Percentiles rank a stretch among this genome's conserved stretches.
Evolutionary conservation across 2,888 invertebrate species (phyloP).

Genomic region (Ptychoptera contaminata): DNA sequence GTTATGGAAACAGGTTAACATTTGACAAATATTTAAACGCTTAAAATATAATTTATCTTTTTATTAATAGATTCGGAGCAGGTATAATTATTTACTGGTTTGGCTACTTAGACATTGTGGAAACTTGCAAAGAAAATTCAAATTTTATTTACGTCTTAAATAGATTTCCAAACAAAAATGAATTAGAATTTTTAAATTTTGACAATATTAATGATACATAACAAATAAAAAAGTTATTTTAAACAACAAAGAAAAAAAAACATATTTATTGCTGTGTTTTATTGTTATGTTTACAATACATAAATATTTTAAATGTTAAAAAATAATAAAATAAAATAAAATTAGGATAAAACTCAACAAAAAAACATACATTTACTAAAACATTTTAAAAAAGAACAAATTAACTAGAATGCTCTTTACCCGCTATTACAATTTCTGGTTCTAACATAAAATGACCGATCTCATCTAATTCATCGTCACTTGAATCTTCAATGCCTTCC

Average conservation of each 20-base stretch:
- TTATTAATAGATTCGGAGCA: slow-evolving; percentile 56
- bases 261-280: too few relatives aligned
- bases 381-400: too few relatives aligned
- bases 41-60: background rate
- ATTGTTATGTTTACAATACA: too few relatives aligned
- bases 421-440: background rate
- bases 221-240: background rate
- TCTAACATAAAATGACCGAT: background rate
- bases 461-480: background rate
- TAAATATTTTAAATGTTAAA: too few relatives aligned
- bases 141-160: slow-evolving; percentile 40
- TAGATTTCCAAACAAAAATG: slow-evolving; percentile 35
- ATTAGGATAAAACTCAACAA: too few relatives aligned
- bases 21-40: slow-evolving; percentile 20
- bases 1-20: slow-evolving; percentile 66
- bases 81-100: slow-evolving; percentile 95
- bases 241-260: too few relatives aligned
- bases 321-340: too few relatives aligned
- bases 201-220: background rate
- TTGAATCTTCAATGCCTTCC: background rate
- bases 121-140: slow-evolving; percentile 40
- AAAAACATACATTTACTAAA: too few relatives aligned
- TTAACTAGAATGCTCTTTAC: background rate
- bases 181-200: slow-evolving; percentile 26
- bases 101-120: slow-evolving; percentile 55